Conservation (phyloP, 2,888 invertebrate species). For the Tromatobia lineatoria region DNA sequence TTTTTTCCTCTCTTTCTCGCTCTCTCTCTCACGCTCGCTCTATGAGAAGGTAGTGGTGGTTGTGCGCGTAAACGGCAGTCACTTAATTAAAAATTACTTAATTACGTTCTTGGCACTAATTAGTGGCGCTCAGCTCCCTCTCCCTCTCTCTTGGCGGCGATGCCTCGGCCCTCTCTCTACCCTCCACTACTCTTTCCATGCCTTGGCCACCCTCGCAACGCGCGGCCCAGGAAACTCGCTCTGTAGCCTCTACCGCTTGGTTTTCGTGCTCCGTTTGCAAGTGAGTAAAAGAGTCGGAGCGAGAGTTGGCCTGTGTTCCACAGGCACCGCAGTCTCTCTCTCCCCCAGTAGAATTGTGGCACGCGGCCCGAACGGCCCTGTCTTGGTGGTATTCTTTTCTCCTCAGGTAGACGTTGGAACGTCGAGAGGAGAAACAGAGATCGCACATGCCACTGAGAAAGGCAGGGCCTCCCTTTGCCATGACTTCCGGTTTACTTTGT, state of each 20-base stretch:
- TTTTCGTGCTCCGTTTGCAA: constrained; percentile 54
- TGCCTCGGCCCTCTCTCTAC: constrained; percentile 71
- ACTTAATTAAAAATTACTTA: constrained; percentile 90
- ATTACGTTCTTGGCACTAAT: constrained; percentile 90
- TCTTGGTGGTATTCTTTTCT: constrained; percentile 71
- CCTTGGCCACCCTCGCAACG: constrained; percentile 63
- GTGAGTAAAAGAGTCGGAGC: constrained; percentile 60
- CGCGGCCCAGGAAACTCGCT: constrained; percentile 58
- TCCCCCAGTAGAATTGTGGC: constrained; percentile 37
- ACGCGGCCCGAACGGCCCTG: constrained; percentile 47
- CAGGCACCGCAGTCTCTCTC: constrained; percentile 46
- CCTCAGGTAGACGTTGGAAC: constrained; percentile 46
- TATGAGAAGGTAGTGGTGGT: constrained; percentile 73
- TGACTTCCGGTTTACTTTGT: constrained; percentile 35
- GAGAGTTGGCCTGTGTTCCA: constrained; percentile 47
- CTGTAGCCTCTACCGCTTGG: constrained; percentile 50
- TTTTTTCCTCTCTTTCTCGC: constrained; percentile 58
- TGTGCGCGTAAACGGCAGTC: constrained; percentile 85
- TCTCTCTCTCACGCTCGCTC: constrained; percentile 62
- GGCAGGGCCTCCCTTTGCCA: constrained; percentile 21
- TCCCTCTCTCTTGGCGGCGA: constrained; percentile 80
- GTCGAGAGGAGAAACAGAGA: constrained; percentile 31
- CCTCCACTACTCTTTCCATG: constrained; percentile 60
- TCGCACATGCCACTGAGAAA: constrained; percentile 11
- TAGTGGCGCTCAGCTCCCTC: constrained; percentile 86